These are phyloP conservation scores for Ceratoteleas bidentatus DNA, from an alignment of 1,140 invertebrate species.

Conservation along the genomic window DNA sequence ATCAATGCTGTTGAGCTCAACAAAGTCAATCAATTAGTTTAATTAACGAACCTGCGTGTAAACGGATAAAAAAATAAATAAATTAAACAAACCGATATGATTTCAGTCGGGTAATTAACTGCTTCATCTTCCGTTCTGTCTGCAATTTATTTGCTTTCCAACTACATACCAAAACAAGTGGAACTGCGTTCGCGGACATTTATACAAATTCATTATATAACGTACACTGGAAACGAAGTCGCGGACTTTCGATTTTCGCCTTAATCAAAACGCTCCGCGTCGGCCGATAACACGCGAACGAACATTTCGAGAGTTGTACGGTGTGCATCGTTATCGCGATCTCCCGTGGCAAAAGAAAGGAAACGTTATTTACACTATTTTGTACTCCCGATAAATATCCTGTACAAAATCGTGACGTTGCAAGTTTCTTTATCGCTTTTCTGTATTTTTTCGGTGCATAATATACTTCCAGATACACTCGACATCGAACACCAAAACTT, in stretches of 20 bases:
- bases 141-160: slow-evolving; percentile 23
- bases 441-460: slow-evolving; percentile 41
- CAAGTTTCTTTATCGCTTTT: too few species aligned
- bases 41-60: too few species aligned
- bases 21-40: too few species aligned
- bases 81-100: too few species aligned
- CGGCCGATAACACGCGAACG: slow-evolving; percentile 25
- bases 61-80: too few species aligned
- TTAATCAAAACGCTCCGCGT: too few species aligned
- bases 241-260: too few species aligned
- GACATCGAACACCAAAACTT: slow-evolving; percentile 68
- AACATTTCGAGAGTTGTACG: slow-evolving; percentile 30
- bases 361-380: slow-evolving; percentile 54
- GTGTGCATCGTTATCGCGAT: slow-evolving; percentile 41
- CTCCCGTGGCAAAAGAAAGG: slow-evolving; percentile 17
- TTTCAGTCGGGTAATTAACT: too few species aligned
- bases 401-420: slow-evolving; percentile 50
- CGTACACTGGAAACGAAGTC: slow-evolving; percentile 20
- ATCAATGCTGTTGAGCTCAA: too few species aligned
- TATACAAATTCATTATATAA: slow-evolving; percentile 43
- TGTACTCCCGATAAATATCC: slow-evolving; percentile 56
- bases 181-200: slow-evolving; percentile 19
- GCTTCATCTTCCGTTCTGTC: background rate
- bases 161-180: slow-evolving; percentile 38
- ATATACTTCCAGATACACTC: slow-evolving; percentile 46